Base-by-base conservation (phyloP, 1,140 invertebrate species). In the Nixonia krombeini region DNA sequence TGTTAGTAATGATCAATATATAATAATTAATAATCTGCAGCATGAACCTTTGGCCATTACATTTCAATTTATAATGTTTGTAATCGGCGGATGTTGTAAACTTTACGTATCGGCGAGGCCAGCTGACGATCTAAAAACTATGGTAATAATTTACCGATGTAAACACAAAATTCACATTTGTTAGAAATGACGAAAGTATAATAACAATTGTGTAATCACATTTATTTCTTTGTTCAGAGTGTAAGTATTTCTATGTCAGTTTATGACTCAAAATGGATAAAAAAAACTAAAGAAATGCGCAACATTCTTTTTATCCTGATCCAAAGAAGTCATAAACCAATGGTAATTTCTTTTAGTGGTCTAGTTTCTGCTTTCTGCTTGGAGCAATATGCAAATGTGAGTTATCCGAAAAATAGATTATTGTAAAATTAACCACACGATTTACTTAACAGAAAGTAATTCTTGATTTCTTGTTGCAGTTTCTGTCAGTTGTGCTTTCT, bases 301-400 rank as follows among this genome's bases (percentile, higher is more conserved):
- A 5, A 50, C 0, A 38, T 9, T 21, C 21, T 68, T 8, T 26
- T 55, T 23, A 63, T 74, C 13, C 41, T 65, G 7, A 71, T 75
- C 13, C 47, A 55, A 47, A 70, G 75, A 12, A 45, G 63, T 7
- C 71, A 74, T 15, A 74, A 68, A 44, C 42, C 72, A 0, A 45
- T 71, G 16, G 16, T 63, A 3, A 67, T 80, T 31, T 35, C 29
- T 1, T 64, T 78, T 0, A 58, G 13, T 10, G 76, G 70, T 13
- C 21, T 77, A n/a, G 45, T 78, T 41, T 29, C 47, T 35, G 41
- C 53, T 28, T 38, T 78, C 4, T 72, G 74, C 0, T 51, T 78
- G 8, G 16, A 61, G 38, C 62, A 72, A 29, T 80, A 78, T 29
- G 47, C 66, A 8, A 8, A 12, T 8, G 77, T 79, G 62, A 63